Evolutionary conservation across 53 echinoderm and acorn worm genomes (phyloP).

Genomic region (Holothuria leucospilota): DNA sequence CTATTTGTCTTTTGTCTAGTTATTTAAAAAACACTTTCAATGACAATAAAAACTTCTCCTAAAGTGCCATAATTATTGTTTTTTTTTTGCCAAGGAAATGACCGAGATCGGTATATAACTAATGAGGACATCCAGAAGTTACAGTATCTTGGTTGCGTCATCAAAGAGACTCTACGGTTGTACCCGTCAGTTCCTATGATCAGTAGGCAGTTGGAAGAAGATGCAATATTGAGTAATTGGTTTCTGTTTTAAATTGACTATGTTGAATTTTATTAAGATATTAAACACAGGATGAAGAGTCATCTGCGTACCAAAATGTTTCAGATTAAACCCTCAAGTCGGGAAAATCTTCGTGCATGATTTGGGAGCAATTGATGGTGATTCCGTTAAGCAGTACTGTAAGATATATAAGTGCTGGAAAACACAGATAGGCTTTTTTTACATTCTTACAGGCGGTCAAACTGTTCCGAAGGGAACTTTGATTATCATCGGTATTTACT

Average conservation of each 20-base stretch:
- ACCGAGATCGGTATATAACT: slow-evolving; percentile 47
- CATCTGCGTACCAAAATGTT: no score
- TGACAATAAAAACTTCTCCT: neutral
- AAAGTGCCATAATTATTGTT: neutral
- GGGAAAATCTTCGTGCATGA: no score
- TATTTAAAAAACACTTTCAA: neutral
- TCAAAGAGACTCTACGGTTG: slow-evolving; percentile 70
- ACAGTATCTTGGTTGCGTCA: slow-evolving; percentile 69
- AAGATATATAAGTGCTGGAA: neutral
- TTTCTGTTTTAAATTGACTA: no score
- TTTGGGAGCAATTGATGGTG: no score
- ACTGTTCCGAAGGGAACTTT: slow-evolving; percentile 56
- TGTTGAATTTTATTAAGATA: no score
- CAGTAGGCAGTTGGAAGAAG: slow-evolving; percentile 63
- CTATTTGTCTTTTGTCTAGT: neutral
- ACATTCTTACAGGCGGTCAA: no score
- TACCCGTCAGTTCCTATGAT: slow-evolving; percentile 73
- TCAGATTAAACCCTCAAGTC: no score
- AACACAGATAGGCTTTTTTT: neutral
- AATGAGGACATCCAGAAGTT: slow-evolving; percentile 66
- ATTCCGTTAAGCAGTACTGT: no score
- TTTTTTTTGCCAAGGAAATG: slow-evolving; percentile 5
- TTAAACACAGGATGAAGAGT: no score
- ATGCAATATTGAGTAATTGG: slow-evolving; percentile 43
- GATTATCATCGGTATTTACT: slow-evolving; percentile 8